Evolutionary conservation across 2,888 invertebrate genomes (phyloP).

Genomic region (Trichogramma evanescens): DNA sequence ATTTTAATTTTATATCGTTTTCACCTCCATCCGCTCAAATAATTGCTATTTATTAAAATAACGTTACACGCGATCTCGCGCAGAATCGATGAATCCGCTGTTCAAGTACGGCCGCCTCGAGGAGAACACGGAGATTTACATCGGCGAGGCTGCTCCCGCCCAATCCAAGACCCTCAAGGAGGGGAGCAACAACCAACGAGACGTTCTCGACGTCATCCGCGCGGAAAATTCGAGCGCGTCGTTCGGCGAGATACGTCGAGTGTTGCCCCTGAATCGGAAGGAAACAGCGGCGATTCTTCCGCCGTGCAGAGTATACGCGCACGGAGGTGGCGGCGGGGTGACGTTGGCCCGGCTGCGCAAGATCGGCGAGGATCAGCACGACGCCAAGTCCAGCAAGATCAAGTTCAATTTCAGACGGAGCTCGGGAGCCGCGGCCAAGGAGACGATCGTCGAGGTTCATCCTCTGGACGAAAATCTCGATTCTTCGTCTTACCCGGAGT

Average conservation of each 20-base stretch:
- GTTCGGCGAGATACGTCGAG: not conserved
- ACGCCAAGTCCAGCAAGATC: slow-evolving; percentile 11
- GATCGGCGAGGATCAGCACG: slow-evolving; percentile 27
- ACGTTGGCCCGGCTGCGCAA: slow-evolving; percentile 32
- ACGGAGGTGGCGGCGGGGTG: not conserved
- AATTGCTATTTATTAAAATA: no score
- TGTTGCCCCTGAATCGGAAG: not conserved
- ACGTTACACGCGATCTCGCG: not conserved
- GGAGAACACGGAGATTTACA: slow-evolving; percentile 53
- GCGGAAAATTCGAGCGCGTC: not conserved
- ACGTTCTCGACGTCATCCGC: not conserved
- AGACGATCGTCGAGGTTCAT: not conserved
- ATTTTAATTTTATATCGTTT: no score
- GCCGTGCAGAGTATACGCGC: no score
- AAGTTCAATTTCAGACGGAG: not conserved
- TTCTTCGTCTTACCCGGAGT: not conserved
- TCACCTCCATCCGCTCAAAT: no score
- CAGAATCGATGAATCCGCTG: slow-evolving; percentile 53
- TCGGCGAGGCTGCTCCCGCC: slow-evolving; percentile 14
- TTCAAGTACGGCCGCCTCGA: slow-evolving; percentile 53
- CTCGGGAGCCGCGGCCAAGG: not conserved
- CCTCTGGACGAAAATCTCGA: not conserved
- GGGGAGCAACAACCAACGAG: not conserved
- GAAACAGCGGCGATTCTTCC: not conserved
- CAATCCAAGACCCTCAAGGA: not conserved